Conservation (phyloP, 1,140 invertebrate genomes). For the Prorops nasuta region DNA sequence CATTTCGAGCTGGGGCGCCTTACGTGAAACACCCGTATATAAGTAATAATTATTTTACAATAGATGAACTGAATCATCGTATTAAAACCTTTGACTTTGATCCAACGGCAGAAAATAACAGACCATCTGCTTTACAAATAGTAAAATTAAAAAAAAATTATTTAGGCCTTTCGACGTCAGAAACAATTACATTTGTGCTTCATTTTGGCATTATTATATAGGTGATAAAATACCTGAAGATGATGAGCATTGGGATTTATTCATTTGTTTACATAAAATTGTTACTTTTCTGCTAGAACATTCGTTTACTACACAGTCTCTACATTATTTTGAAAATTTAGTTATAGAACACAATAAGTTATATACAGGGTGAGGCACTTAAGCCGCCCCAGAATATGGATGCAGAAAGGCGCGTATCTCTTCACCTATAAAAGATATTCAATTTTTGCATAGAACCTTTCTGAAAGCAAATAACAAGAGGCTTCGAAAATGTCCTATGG, state of each 20-base stretch:
- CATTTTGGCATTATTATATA: slow-evolving; percentile 22
- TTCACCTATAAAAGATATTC: too few species aligned
- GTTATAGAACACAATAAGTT: slow-evolving; percentile 25
- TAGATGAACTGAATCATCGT: too few species aligned
- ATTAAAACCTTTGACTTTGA: too few species aligned
- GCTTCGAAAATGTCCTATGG: too few species aligned
- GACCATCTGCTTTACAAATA: slow-evolving; percentile 6
- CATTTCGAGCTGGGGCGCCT: too few species aligned
- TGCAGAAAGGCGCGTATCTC: too few species aligned
- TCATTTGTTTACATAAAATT: slow-evolving; percentile 10
- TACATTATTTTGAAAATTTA: slow-evolving; percentile 13
- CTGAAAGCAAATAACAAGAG: too few species aligned
- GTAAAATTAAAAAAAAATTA: slow-evolving; percentile 9
- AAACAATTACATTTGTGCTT: slow-evolving; percentile 16
- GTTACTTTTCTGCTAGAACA: slow-evolving; percentile 7
- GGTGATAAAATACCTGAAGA: slow-evolving; percentile 19
- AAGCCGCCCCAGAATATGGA: too few species aligned
- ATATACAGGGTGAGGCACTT: too few species aligned
- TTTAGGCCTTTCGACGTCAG: slow-evolving; percentile 20
- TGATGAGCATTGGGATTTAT: slow-evolving; percentile 17
- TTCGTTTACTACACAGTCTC: slow-evolving; percentile 8
- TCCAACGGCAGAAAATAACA: slow-evolving; percentile 1
- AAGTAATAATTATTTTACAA: too few species aligned
- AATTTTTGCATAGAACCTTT: too few species aligned
- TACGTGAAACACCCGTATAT: too few species aligned